phyloP scores from a whole-genome alignment of 2,888 invertebrate species.

The Ormyrus nitidulus region DNA sequence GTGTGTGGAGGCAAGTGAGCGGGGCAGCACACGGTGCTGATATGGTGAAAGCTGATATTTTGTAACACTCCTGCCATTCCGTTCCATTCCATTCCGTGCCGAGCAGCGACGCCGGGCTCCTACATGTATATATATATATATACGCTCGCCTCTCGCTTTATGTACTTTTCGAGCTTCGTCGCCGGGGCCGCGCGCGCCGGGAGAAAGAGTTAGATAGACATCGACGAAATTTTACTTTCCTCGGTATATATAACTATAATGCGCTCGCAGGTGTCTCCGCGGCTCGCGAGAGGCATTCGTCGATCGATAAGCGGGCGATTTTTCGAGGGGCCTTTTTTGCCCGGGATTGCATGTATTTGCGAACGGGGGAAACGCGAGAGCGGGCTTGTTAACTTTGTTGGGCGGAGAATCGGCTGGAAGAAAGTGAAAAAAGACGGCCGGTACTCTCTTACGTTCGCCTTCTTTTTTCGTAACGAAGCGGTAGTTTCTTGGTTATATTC shows the following conservation, averaged over 20 bases:
- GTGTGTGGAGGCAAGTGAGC: slow-evolving; percentile 15
- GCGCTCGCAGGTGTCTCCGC: neutral
- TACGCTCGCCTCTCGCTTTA: slow-evolving; percentile 3
- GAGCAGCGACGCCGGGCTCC: neutral
- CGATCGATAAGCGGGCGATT: too few relatives aligned
- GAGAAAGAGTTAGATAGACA: slow-evolving; percentile 25
- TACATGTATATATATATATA: slow-evolving; percentile 2
- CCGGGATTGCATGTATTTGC: too few relatives aligned
- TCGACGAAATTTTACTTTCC: slow-evolving; percentile 42
- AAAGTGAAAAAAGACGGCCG: too few relatives aligned
- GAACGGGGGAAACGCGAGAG: too few relatives aligned
- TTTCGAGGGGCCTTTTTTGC: too few relatives aligned
- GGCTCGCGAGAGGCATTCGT: neutral
- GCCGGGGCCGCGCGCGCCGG: neutral
- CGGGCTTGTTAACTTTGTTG: too few relatives aligned
- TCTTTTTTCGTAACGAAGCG: too few relatives aligned
- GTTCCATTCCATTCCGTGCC: slow-evolving; percentile 70
- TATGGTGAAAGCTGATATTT: slow-evolving; percentile 76
- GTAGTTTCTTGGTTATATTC: too few relatives aligned
- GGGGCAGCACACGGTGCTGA: slow-evolving; percentile 63
- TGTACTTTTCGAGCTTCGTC: neutral
- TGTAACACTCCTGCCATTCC: slow-evolving; percentile 74
- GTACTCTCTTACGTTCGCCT: too few relatives aligned
- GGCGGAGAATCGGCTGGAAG: too few relatives aligned
- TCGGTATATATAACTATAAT: slow-evolving; percentile 15